A percentile compares a stretch with the other conserved stretches of the same genome.
phyloP scores from a whole-genome alignment of 2,888 invertebrate genomes.

The Unio pictorum region DNA sequence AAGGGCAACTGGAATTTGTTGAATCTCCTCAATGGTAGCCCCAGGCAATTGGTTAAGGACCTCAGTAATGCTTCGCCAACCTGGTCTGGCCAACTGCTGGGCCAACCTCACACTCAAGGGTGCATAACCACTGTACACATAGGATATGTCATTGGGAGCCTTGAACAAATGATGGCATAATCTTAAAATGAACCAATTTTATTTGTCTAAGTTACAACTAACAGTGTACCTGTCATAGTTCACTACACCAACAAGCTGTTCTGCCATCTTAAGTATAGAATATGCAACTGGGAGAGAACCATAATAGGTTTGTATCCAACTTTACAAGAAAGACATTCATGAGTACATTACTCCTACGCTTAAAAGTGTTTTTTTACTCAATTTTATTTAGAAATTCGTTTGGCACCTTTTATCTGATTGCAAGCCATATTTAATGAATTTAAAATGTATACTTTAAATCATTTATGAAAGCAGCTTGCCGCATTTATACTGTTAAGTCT shows the following conservation, averaged over 20 bases:
- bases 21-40: slow-evolving; percentile 75
- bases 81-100: slow-evolving; percentile 72
- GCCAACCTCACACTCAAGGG: slow-evolving; percentile 89
- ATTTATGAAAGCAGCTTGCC: no score
- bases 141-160: slow-evolving; percentile 89
- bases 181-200: neutral
- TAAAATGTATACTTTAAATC: no score
- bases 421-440: no score
- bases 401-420: no score
- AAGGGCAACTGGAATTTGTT: slow-evolving; percentile 72
- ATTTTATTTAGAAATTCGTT: no score
- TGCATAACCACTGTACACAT: slow-evolving; percentile 92
- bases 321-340: no score
- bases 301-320: no score
- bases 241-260: neutral
- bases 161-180: slow-evolving; percentile 39
- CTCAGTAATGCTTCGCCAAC: slow-evolving; percentile 83
- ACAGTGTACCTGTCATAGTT: neutral
- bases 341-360: no score
- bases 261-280: neutral
- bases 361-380: no score
- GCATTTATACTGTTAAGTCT: no score
- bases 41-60: slow-evolving; percentile 86
- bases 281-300: neutral
- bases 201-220: neutral